These are phyloP conservation scores for Azemiops feae DNA, from an alignment of 2,113 vertebrate genomes.

Conservation along the genomic window DNA sequence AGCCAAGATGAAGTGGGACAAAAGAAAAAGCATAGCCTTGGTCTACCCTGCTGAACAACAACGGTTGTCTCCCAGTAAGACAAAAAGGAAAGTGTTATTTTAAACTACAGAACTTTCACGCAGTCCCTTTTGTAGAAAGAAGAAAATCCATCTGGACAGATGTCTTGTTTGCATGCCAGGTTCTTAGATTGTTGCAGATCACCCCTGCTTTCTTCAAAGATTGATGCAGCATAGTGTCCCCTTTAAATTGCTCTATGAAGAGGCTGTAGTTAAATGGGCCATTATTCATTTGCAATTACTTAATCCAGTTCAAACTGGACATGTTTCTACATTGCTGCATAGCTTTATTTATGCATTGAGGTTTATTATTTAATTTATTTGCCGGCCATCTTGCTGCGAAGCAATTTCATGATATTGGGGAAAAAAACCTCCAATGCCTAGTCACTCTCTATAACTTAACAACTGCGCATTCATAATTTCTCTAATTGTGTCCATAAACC, in stretches of 20 bases:
- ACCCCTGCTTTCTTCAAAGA: neutral
- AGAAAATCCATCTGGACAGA: conserved; percentile 54
- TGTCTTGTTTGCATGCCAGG: conserved; percentile 43
- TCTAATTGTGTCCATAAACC: neutral
- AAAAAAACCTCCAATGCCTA: neutral
- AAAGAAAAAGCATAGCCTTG: conserved; percentile 16
- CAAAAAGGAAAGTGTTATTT: conserved; percentile 39
- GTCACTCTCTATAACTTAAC: neutral
- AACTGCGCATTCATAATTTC: neutral
- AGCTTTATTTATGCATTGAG: neutral
- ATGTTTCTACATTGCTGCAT: neutral
- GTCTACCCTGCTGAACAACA: conserved; percentile 32
- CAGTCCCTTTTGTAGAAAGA: conserved; percentile 11
- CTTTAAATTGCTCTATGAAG: neutral
- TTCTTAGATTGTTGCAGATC: neutral
- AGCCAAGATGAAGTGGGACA: conserved; percentile 17
- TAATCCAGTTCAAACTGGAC: neutral
- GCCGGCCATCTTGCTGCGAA: neutral
- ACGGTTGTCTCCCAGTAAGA: conserved; percentile 40
- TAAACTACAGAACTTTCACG: conserved; percentile 28
- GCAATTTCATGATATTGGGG: neutral
- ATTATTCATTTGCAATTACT: neutral
- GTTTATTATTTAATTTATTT: neutral
- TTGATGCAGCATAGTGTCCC: neutral
- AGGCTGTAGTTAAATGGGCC: neutral